These are phyloP conservation scores for Arvicanthis niloticus DNA, from an alignment of 2,113 vertebrate species.

Conservation along the genomic window DNA sequence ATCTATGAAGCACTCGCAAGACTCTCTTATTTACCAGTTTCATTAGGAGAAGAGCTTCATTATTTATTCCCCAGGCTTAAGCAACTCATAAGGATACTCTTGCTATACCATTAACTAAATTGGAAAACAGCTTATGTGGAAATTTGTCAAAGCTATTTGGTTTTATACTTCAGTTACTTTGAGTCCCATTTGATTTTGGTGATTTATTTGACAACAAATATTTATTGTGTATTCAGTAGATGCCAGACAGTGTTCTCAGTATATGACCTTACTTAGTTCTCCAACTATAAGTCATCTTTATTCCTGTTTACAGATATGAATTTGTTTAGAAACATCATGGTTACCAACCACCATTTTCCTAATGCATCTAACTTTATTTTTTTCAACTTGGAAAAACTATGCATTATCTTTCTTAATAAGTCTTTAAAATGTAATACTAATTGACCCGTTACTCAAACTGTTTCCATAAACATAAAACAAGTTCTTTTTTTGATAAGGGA, in stretches of 20 bases:
- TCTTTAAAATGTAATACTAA: slow-evolving; percentile 6
- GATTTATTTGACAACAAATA: slow-evolving; percentile 1
- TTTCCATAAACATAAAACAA: neutral
- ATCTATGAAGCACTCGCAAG: neutral
- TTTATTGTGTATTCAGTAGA: slow-evolving; percentile 2
- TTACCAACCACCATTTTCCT: neutral
- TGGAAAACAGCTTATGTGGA: slow-evolving; percentile 37
- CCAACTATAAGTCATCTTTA: neutral
- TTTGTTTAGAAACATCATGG: slow-evolving; percentile 18
- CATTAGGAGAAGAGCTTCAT: neutral
- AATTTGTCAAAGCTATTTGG: neutral
- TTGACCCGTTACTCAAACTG: neutral
- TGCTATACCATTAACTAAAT: neutral
- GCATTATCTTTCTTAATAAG: slow-evolving; percentile 21
- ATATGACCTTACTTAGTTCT: slow-evolving; percentile 49
- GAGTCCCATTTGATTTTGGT: neutral
- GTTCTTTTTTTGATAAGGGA: neutral
- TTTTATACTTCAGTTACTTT: slow-evolving; percentile 37
- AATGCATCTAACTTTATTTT: neutral
- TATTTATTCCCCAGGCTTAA: slow-evolving; percentile 11
- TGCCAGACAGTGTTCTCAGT: slow-evolving; percentile 22
- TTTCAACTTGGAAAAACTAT: neutral
- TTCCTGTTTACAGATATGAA: slow-evolving; percentile 34
- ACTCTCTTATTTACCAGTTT: neutral
- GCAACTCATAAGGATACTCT: neutral